phyloP scores from a whole-genome alignment of 2,888 invertebrate genomes.

The Eurytoma adleriae region DNA sequence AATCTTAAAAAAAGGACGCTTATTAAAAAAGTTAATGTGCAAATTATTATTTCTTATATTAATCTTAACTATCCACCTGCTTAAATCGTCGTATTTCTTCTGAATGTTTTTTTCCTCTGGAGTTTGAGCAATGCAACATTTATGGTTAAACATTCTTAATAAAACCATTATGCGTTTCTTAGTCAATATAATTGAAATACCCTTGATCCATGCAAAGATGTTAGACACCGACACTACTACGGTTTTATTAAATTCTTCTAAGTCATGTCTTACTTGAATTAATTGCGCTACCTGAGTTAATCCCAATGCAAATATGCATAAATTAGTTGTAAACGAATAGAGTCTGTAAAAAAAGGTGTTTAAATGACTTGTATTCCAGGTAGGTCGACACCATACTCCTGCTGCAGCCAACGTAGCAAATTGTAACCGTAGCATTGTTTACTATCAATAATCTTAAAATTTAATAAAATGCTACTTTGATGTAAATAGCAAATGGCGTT shows the following conservation, averaged over 20 bases:
- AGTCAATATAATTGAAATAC: not conserved
- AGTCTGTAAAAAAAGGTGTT: not conserved
- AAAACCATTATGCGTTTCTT: not conserved
- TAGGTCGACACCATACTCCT: slow-evolving; percentile 1
- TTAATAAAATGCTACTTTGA: too few species aligned
- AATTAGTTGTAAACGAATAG: not conserved
- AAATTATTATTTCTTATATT: not conserved
- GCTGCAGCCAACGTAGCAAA: not conserved
- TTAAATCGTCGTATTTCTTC: not conserved
- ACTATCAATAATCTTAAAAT: too few species aligned
- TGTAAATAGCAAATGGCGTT: too few species aligned
- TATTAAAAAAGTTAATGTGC: not conserved
- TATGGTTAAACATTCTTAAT: not conserved
- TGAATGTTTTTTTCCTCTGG: not conserved
- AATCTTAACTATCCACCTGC: not conserved
- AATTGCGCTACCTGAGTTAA: not conserved
- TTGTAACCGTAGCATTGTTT: not conserved
- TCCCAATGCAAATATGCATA: not conserved
- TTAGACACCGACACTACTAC: not conserved
- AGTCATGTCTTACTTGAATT: not conserved
- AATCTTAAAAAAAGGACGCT: not conserved
- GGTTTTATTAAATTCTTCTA: slow-evolving; percentile 11
- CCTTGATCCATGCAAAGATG: not conserved
- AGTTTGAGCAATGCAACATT: not conserved
- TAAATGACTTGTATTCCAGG: not conserved